Evolutionary conservation across 1,140 invertebrate genomes (phyloP), one percentile per base, ranked within the genome.

Genomic region (Probaryconus sp.): DNA sequence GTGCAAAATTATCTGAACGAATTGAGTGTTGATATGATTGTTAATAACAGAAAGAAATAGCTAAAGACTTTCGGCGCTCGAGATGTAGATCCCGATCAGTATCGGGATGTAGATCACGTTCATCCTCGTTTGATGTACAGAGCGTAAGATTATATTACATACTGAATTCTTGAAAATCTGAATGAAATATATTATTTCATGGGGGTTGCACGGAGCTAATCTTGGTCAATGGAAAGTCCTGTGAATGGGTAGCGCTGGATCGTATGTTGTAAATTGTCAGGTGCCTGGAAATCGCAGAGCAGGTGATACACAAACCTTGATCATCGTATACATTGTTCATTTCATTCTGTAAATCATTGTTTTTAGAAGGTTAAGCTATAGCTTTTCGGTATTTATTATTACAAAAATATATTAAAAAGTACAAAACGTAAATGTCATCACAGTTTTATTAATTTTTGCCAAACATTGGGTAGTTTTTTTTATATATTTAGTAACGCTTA

Each of bases 111-210:
- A n/a, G n/a, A n/a, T n/a, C n/a, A n/a, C n/a, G n/a, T 14, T n/a
- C 24, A 28, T 14, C 11, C 4, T 21, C 17, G 24, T 35, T 38
- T 13, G 11, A 42, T 31, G 21, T 40, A 26, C 4, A 56, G 47
- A 37, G 21, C 14, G 53, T 33, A 37, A 30, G 35, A 40, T 53
- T 53, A 67, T 64, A 74, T 68, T 70, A 35, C 61, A 70, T 50
- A 73, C 55, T 70, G 70, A 60, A 64, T 74, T 60, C 56, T 60
- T 58, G 68, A 72, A 65, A 60, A 60, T 64, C 65, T 76, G 61
- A 73, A 64, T 76, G 73, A 76, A 76, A 64, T 69, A 67, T 79
- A 69, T 76, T 73, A 76, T 70, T 70, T 76, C 68, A 79, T 79
- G 77, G 69, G 63, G 68, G 58, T 69, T 71, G 67, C 45, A 30